These are phyloP conservation scores for Malurus cyaneus DNA, from an alignment of 2,113 vertebrate genomes.

Conservation along the genomic window DNA sequence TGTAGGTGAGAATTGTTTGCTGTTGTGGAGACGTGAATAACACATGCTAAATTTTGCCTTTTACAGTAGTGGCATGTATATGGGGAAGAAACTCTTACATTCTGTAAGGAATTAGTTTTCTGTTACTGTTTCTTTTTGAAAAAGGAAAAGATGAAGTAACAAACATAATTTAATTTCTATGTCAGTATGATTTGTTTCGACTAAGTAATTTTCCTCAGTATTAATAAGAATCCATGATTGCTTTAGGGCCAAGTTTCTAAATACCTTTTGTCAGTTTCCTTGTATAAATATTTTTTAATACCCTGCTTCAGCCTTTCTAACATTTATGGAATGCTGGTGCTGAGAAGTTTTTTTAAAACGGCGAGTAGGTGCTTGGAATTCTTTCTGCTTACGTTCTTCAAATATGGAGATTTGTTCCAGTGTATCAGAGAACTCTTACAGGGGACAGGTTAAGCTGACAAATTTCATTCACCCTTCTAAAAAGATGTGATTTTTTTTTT, in stretches of 20 bases:
- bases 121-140: neutral
- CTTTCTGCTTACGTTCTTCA: neutral
- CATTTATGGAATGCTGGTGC: neutral
- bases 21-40: neutral
- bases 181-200: neutral
- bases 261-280: neutral
- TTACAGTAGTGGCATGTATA: neutral
- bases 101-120: neutral
- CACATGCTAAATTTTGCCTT: neutral
- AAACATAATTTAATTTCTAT: neutral
- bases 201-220: neutral
- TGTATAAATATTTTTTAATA: neutral
- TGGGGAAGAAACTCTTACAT: neutral
- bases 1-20: neutral
- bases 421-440: neutral
- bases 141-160: neutral
- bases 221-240: neutral
- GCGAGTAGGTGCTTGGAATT: neutral
- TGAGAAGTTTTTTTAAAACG: neutral
- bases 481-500: neutral
- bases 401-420: neutral
- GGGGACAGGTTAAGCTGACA: neutral
- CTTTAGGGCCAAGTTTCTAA: neutral
- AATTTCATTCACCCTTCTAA: neutral
- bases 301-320: neutral